These are phyloP conservation scores for Meghimatium bilineatum DNA, from an alignment of 2,888 invertebrate genomes.

Conservation along the genomic window DNA sequence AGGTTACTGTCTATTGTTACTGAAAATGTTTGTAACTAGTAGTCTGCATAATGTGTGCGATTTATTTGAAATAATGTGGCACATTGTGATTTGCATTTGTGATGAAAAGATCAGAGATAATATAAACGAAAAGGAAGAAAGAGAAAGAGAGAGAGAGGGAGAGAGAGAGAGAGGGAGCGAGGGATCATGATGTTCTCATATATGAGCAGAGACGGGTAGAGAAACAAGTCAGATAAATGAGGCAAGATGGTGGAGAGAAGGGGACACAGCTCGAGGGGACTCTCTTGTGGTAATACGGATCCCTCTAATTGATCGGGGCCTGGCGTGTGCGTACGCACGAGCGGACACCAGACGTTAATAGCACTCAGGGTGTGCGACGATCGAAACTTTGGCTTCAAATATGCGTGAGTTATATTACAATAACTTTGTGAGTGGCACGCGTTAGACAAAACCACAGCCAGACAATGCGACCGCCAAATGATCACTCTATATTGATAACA, in stretches of 20 bases:
- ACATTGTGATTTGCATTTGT: too few relatives aligned
- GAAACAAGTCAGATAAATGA: too few relatives aligned
- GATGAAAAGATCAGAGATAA: too few relatives aligned
- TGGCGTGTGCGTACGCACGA: background rate
- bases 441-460: background rate
- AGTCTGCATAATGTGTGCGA: too few relatives aligned
- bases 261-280: background rate
- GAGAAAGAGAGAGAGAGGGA: background rate
- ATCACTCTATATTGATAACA: background rate
- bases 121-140: background rate
- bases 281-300: background rate
- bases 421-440: background rate
- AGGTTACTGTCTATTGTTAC: too few relatives aligned
- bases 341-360: background rate
- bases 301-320: background rate
- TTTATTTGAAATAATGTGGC: too few relatives aligned
- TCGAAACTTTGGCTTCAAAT: background rate
- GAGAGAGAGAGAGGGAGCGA: background rate
- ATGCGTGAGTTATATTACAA: background rate
- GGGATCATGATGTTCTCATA: background rate
- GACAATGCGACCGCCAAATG: background rate
- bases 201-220: too few relatives aligned
- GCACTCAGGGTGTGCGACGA: background rate
- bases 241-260: background rate
- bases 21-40: too few relatives aligned